Conservation (phyloP, 2,113 vertebrate genomes). For the Condylura cristata region DNA sequence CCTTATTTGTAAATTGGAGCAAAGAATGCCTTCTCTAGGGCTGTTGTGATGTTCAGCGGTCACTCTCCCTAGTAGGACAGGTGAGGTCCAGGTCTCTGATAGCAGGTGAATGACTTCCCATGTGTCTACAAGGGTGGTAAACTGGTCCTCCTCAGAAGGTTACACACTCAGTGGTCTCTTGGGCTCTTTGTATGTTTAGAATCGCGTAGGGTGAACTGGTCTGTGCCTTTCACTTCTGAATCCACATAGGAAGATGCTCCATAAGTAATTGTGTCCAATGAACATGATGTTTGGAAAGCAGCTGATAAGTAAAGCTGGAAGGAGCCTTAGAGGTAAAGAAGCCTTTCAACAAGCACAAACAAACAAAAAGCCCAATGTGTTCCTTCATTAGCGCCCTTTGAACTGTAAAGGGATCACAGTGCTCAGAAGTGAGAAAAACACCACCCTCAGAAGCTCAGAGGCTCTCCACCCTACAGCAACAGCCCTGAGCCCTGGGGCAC, state of each 20-base stretch:
- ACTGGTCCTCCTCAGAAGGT: too few relatives aligned
- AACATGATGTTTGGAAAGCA: constrained; percentile 9
- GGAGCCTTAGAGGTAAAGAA: constrained; percentile 20
- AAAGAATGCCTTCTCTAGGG: not conserved
- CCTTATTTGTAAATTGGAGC: not conserved
- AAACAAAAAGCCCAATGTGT: constrained; percentile 31
- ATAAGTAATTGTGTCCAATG: not conserved
- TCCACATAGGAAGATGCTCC: not conserved
- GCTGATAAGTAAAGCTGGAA: not conserved
- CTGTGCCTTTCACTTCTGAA: not conserved
- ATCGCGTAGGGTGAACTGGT: not conserved
- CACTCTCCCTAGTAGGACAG: not conserved
- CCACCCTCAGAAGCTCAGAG: not conserved
- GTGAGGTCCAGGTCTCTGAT: not conserved
- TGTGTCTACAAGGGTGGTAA: not conserved
- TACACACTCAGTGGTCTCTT: too few relatives aligned
- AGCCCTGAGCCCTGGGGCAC: constrained; percentile 48
- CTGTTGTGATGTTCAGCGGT: not conserved
- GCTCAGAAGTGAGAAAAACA: constrained; percentile 69
- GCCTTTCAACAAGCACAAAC: constrained; percentile 24
- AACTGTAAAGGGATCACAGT: constrained; percentile 32
- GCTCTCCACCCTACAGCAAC: not conserved
- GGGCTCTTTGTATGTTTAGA: too few relatives aligned
- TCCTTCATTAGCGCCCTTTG: constrained; percentile 52
- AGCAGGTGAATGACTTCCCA: not conserved